Evolutionary conservation across 2,797 vertebrate species (phyloP), one percentile per base, ranked within the genome.

Genomic region (Smutsia gigantea): DNA sequence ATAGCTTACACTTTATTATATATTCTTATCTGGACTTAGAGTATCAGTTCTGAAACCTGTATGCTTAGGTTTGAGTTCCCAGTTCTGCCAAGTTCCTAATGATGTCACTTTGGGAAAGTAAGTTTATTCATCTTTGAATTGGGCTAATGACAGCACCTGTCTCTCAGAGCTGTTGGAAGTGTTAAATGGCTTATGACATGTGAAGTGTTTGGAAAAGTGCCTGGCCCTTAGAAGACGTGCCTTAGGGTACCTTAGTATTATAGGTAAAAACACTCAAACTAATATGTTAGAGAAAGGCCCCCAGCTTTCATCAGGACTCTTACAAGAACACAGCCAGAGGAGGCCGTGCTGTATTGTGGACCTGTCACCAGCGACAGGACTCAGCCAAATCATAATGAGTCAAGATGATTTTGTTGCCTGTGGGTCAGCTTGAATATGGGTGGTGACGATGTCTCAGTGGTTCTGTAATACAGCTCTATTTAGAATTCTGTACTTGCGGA

Each of bases 1-100:
- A 57, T 31, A 7, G 2, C n/a, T 29, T 42, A 31, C 9, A n/a
- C 3, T 13, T 19, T 39, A 39, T 42, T 88, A 46, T 23, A 6
- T 81, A 61, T 85, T 87, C 63, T 94, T 93, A 69, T 7, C 17
- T 94, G 14, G 31, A 53, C 81, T 89, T 93, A 74, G 34, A 37
- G 15, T n/a, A 17, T 61, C 9, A n/a, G 4, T 69, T 82, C 9
- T 68, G 14, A 23, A 87, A 34, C 11, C 61, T 53, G 55, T 42
- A 94, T 86, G 21, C 77, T 82, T 88, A 31, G 5, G 15, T 78
- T 57, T 90, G 51, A 90, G 77, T 92, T 78, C 66, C 15, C 15
- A 37, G 3, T 39, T 77, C 29, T 49, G 23, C 37, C 19, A 69
- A 46, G 49, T 75, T 59, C 59, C 68, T 57, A 63, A 18, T 12